Conservation (phyloP, 2,113 vertebrate species). For the Strigops habroptila region DNA sequence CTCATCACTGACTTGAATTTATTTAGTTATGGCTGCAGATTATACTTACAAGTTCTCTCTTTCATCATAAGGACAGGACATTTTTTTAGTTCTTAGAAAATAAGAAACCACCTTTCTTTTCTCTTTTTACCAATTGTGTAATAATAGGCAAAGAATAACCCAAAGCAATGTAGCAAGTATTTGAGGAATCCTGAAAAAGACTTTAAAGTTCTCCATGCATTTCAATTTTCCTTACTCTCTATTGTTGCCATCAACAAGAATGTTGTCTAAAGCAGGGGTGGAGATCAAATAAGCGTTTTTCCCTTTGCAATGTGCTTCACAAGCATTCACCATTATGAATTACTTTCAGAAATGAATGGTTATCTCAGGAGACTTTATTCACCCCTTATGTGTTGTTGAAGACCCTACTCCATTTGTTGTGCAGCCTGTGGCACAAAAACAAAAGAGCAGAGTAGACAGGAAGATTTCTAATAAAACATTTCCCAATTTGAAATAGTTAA, state of each 20-base stretch:
- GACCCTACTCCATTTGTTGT: not conserved
- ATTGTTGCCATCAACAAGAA: not conserved
- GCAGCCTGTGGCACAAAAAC: not conserved
- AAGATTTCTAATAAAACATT: not conserved
- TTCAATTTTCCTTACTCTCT: not conserved
- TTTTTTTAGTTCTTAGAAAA: not conserved
- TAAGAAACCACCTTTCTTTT: not conserved
- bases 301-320: not conserved
- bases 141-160: not conserved
- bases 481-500: not conserved
- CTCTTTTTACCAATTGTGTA: not conserved
- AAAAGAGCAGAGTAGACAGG: not conserved
- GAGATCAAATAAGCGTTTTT: not conserved
- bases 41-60: not conserved
- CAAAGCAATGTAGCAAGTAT: not conserved
- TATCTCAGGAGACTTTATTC: not conserved
- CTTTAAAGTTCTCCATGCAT: not conserved
- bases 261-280: not conserved
- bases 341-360: not conserved
- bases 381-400: not conserved
- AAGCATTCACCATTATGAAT: not conserved
- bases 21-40: not conserved
- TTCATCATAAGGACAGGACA: not conserved
- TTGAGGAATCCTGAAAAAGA: not conserved
- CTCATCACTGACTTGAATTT: not conserved